phyloP scores from a whole-genome alignment of 1,140 invertebrate genomes.

The Berghia stephanieae region DNA sequence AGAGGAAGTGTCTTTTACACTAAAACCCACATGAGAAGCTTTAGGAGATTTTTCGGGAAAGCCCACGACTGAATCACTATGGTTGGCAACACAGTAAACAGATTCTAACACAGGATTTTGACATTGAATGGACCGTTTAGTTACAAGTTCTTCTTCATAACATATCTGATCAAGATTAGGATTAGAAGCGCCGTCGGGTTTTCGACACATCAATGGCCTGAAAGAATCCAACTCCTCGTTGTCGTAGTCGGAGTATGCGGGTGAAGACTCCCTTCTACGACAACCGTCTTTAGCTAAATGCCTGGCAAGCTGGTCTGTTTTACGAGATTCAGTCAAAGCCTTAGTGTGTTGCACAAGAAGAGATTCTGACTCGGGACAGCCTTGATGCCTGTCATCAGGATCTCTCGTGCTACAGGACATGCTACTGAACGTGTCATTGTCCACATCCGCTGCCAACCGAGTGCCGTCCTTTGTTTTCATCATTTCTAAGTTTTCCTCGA shows the following conservation, averaged over 20 bases:
- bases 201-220: slow-evolving; percentile 59
- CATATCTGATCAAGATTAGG: slow-evolving; percentile 74
- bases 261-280: slow-evolving; percentile 26
- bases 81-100: slow-evolving; percentile 5
- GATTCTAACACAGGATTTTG: slow-evolving; percentile 13
- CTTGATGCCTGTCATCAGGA: slow-evolving; percentile 34
- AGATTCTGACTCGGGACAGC: slow-evolving; percentile 20
- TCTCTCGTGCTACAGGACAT: slow-evolving; percentile 43
- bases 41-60: too few species aligned
- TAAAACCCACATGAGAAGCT: too few species aligned
- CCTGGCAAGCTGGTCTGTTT: slow-evolving; percentile 29
- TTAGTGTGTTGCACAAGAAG: slow-evolving; percentile 35
- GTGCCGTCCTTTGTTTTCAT: slow-evolving; percentile 35
- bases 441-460: slow-evolving; percentile 44
- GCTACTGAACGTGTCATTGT: slow-evolving; percentile 62
- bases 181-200: slow-evolving; percentile 92
- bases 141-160: slow-evolving; percentile 28
- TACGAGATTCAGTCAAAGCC: slow-evolving; percentile 32
- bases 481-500: slow-evolving; percentile 59
- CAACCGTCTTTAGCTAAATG: slow-evolving; percentile 1
- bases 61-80: slow-evolving; percentile 26
- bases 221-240: slow-evolving; percentile 23
- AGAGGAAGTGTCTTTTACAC: too few species aligned
- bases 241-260: slow-evolving; percentile 16
- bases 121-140: not conserved